Base-by-base conservation (phyloP, 92 coral and sea anemone genomes). In the Actinernus sp. region DNA sequence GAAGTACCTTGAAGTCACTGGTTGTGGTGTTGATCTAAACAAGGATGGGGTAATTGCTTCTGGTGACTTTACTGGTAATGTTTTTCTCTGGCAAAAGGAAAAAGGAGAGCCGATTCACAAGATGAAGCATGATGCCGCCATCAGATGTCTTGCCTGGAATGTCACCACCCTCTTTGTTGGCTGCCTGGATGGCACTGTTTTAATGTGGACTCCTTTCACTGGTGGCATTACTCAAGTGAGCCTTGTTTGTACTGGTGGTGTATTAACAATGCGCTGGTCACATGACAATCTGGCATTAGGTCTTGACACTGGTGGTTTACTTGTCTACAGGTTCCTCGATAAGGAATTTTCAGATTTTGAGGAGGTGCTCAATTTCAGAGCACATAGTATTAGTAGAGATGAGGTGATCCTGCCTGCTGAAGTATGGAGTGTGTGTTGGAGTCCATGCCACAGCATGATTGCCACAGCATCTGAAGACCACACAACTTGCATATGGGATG, bases 381-480 rank as follows among this genome's bases (percentile, higher is more conserved):
- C 92, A 7, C 96, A 90, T 30, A 75, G 54, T 44, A 26, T 69
- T 24, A 60, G 31, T 12, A 58, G 57, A 31, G 86, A 47, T n/a
- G 86, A 48, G 2, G 38, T 44, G 2, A 56, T 62, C 22, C 33
- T 63, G 38, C 73, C 85, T 19, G 92, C 89, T 9, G 96, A 90
- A 66, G 64, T 90, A 57, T 90, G 96, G 96, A 83, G 91, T 75
- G 79, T 90, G 33, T 85, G 92, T 51, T 90, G 96, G 96, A 90
- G 96, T 76, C 96, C 96, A 4, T 85, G 96, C 55, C 78, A 72
- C 27, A 47, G 49, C 10, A 85, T 90, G 96, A 85, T 90, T 57
- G 96, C 88, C n/a, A 85, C 96, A 10, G 96, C 96, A 4, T 90
- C 96, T 26, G 96, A 90, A 63, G 96, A 90, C 60, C 96, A 90